Percentiles rank a stretch among this genome's conserved stretches.
phyloP scores from a whole-genome alignment of 2,888 invertebrate species.

The Phaedon cochleariae region DNA sequence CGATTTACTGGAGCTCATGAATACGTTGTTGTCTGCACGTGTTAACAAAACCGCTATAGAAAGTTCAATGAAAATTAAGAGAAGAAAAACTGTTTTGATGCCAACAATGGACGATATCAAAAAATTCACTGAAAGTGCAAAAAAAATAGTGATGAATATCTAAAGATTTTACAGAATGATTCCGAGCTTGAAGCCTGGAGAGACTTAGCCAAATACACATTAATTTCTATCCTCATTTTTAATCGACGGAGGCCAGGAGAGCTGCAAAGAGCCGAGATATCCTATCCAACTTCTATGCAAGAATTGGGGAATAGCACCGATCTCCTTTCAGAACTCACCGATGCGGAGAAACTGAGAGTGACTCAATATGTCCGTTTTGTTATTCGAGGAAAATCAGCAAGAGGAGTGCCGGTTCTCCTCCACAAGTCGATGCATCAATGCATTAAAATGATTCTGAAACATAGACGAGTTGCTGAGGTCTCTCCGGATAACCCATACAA shows the following conservation, averaged over 20 bases:
- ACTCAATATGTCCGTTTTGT: background rate
- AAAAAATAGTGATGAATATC: background rate
- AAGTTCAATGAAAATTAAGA: constrained; percentile 1
- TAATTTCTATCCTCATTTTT: constrained; percentile 6
- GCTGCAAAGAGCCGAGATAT: background rate
- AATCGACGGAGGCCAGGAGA: constrained; percentile 5
- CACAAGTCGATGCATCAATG: background rate
- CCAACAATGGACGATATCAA: constrained; percentile 6
- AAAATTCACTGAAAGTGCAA: background rate
- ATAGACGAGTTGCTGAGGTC: background rate
- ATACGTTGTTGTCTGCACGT: background rate
- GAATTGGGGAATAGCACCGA: background rate
- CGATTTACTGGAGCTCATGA: background rate
- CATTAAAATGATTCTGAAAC: background rate
- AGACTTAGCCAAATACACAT: constrained; percentile 1
- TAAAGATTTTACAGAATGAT: background rate
- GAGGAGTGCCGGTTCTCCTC: background rate
- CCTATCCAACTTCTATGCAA: background rate
- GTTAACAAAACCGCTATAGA: constrained; percentile 10
- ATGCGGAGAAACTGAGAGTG: background rate
- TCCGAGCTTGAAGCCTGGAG: background rate
- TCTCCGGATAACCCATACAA: background rate
- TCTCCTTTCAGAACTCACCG: background rate
- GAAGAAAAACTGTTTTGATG: background rate
- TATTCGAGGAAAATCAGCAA: background rate